Percentiles rank a stretch among this genome's conserved stretches.
phyloP scores from a whole-genome alignment of 2,797 vertebrate species.

The Pteropus rufus region DNA sequence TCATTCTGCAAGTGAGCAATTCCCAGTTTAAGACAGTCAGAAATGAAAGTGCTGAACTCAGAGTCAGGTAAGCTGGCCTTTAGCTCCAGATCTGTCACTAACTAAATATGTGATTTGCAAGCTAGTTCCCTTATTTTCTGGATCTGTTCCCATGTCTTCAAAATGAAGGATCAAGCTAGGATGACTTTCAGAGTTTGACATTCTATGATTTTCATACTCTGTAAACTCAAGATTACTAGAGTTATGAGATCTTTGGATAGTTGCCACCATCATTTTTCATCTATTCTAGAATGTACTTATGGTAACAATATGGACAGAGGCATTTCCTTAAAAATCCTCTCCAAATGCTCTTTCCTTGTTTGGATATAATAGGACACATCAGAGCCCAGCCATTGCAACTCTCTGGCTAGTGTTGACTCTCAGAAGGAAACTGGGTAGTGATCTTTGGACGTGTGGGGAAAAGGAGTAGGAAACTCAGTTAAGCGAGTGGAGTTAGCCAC shows the following conservation, averaged over 20 bases:
- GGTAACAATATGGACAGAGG: conserved; percentile 11
- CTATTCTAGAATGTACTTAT: conserved; percentile 44
- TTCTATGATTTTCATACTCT: background rate
- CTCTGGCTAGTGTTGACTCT: background rate
- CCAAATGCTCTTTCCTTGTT: conserved; percentile 43
- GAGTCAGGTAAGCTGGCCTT: background rate
- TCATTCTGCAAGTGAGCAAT: background rate
- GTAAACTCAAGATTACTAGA: conserved; percentile 13
- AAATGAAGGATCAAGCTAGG: background rate
- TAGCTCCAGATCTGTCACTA: background rate
- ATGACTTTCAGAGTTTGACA: conserved; percentile 13
- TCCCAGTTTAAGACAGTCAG: background rate
- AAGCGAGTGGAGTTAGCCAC: background rate
- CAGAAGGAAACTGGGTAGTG: background rate
- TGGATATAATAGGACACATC: background rate
- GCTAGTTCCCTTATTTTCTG: conserved; percentile 15
- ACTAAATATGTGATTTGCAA: background rate
- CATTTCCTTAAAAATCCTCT: conserved; percentile 43
- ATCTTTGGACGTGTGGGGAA: background rate
- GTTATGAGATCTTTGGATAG: background rate
- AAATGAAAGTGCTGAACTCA: background rate
- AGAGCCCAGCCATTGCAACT: background rate
- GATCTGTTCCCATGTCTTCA: background rate
- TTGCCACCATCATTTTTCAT: conserved; percentile 51
- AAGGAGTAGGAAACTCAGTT: background rate